Conservation (phyloP, 2,888 invertebrate species). For the Netelia melanura region DNA sequence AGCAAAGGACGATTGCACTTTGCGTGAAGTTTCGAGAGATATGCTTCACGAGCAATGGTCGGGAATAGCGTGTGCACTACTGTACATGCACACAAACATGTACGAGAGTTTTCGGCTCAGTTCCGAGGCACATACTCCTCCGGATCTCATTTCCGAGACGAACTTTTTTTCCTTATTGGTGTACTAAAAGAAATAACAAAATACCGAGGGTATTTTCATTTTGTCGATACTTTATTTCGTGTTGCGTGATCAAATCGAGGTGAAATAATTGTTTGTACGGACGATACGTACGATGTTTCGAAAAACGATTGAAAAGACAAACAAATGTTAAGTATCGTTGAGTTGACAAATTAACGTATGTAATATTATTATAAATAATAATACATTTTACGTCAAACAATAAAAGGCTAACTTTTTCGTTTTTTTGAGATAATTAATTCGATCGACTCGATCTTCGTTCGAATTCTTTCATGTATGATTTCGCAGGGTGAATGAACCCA, state of each 20-base stretch:
- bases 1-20: constrained; percentile 62
- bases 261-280: too few species aligned
- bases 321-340: too few species aligned
- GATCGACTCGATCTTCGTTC: background rate
- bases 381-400: too few species aligned
- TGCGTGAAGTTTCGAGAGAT: constrained; percentile 56
- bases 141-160: constrained; percentile 26
- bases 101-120: constrained; percentile 35
- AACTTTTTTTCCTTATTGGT: background rate
- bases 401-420: too few species aligned
- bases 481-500: background rate
- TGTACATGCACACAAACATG: constrained; percentile 12
- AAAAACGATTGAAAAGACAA: too few species aligned
- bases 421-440: background rate
- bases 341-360: too few species aligned
- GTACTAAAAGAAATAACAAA: background rate
- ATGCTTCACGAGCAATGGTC: constrained; percentile 44
- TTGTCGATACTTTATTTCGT: background rate
- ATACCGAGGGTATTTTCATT: background rate
- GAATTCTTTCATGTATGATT: background rate
- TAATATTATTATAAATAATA: too few species aligned
- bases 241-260: too few species aligned
- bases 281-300: too few species aligned
- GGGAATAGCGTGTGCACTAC: constrained; percentile 34
- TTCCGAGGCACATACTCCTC: constrained; percentile 21